phyloP scores from a whole-genome alignment of 2,888 invertebrate genomes.

The Blastobasis lacticolella region DNA sequence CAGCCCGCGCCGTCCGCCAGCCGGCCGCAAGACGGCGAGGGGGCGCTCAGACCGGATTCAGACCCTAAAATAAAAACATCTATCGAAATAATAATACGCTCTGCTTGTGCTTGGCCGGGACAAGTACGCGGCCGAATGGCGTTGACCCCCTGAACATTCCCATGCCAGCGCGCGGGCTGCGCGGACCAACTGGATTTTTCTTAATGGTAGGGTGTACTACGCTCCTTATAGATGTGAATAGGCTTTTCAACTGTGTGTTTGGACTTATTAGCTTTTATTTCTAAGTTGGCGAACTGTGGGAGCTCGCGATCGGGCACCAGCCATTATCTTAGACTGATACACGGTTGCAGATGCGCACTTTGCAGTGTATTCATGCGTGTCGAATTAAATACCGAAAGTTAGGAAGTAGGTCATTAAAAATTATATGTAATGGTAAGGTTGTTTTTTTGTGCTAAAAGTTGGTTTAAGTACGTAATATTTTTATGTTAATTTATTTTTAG shows the following conservation, averaged over 20 bases:
- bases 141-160: constrained; percentile 72
- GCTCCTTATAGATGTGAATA: constrained; percentile 46
- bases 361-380: too few species aligned
- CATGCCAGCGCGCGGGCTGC: constrained; percentile 43
- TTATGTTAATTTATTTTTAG: too few species aligned
- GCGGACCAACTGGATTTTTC: constrained; percentile 60
- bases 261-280: constrained; percentile 67
- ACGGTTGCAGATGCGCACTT: too few species aligned
- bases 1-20: constrained; percentile 25
- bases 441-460: too few species aligned
- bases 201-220: constrained; percentile 58
- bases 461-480: too few species aligned
- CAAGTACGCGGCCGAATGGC: constrained; percentile 70
- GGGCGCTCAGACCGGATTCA: constrained; percentile 69
- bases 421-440: too few species aligned
- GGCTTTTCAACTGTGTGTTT: constrained; percentile 58
- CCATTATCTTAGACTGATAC: too few species aligned
- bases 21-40: constrained; percentile 53
- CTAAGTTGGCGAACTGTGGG: constrained; percentile 23
- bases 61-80: constrained; percentile 73
- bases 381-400: too few species aligned
- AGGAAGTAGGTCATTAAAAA: too few species aligned
- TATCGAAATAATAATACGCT: constrained; percentile 72
- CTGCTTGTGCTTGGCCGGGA: constrained; percentile 48
- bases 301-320: too few species aligned